Percentiles rank a stretch among this genome's conserved stretches.
These are phyloP conservation scores for Orthosia gothica DNA, from an alignment of 2,888 invertebrate genomes.

Conservation along the genomic window DNA sequence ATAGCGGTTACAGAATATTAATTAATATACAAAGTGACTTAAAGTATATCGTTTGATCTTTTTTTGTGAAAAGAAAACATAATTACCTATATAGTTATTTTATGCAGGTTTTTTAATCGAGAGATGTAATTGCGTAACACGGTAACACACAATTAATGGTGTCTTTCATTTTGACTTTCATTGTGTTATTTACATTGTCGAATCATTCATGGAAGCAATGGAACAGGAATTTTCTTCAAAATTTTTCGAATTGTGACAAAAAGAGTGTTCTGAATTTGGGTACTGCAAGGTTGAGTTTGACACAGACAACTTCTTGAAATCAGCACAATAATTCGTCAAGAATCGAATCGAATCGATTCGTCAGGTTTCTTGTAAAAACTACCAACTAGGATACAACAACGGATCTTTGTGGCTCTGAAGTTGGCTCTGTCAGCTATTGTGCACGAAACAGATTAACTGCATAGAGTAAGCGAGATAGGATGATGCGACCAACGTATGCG, in stretches of 20 bases:
- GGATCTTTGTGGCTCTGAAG: no score
- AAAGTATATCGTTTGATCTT: conserved; percentile 41
- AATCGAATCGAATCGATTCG: no score
- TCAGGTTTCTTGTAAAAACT: background rate
- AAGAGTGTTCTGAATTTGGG: no score
- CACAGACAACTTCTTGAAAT: background rate
- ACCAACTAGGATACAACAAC: no score
- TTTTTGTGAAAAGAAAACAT: conserved; percentile 31
- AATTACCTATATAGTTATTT: conserved; percentile 21
- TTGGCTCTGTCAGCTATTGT: no score
- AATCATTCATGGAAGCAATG: background rate
- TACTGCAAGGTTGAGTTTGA: no score
- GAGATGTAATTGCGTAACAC: no score
- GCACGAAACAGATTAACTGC: no score
- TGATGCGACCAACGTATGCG: no score
- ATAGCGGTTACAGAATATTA: conserved; percentile 47
- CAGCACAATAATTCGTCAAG: background rate
- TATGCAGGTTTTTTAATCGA: background rate
- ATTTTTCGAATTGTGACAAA: background rate
- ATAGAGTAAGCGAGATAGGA: no score
- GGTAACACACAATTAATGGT: background rate
- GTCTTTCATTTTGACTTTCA: background rate
- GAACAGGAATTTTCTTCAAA: background rate
- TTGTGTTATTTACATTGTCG: background rate
- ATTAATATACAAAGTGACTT: conserved; percentile 21